Evolutionary conservation across 2,113 vertebrate species (phyloP), one percentile per base, ranked within the genome.

Genomic region (Thalassarche chlororhynchos): DNA sequence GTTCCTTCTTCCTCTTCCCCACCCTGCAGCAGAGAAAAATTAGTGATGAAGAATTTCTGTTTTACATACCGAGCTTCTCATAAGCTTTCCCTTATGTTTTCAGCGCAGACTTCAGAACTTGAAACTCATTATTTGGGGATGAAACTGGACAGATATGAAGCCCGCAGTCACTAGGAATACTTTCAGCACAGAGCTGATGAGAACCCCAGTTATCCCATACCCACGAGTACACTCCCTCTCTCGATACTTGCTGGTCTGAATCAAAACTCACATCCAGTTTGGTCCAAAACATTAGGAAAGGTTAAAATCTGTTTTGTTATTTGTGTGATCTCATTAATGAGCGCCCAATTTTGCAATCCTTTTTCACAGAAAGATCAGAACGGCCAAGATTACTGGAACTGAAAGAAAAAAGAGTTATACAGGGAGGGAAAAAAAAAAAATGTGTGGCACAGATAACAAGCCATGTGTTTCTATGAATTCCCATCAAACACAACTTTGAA

Each of bases 11-110:
- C 42, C 46, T 86, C 58, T 88, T 88, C 29, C 44, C 64, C 60
- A 84, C 10, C 26, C 42, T 55, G 24, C n/a, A 84, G 26, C 26
- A 65, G 32, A 90, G n/a, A 70, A 91, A 94, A 93, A 84, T 46
- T 58, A 89, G 32, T 11, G 4, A 90, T 31, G 52, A 91, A 69
- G 23, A 65, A 66, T 95, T 95, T 94, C 55, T 94, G 69, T 20
- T 55, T 88, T 84, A 85, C 49, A 76, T 96, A 94, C 42, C 20
- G 20, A 84, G 42, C 14, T 54, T 85, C 49, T 60, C 77, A 94
- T 70, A 92, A 97, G 70, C 46, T 89, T 97, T 82, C 92, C 44
- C 91, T 97, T 94, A 97, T 66, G 86, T 75, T 97, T 95, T 87
- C 74, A 89, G 34, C 71, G 84, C 69, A 89, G 91, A 91, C 81